Conservation (phyloP, 1,140 invertebrate species). For the Lasioglossum baleicum region DNA sequence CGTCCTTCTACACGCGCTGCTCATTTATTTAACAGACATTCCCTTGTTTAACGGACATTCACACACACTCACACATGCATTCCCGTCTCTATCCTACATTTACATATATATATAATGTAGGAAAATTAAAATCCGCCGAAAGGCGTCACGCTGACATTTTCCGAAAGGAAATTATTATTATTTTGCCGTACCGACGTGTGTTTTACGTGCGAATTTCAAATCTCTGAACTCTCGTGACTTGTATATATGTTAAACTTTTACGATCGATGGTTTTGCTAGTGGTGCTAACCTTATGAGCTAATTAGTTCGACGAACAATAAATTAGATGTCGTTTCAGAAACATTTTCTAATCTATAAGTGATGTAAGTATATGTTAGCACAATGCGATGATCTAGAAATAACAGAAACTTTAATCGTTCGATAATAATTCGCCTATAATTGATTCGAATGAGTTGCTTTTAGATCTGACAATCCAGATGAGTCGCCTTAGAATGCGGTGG, state of each 20-base stretch:
- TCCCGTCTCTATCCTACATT: no score
- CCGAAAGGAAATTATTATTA: no score
- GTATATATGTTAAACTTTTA: not conserved
- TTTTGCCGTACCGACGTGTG: no score
- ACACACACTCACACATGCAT: no score
- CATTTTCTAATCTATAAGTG: not conserved
- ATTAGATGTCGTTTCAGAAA: not conserved
- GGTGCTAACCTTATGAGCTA: not conserved
- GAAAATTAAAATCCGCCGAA: not conserved
- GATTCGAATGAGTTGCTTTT: not conserved
- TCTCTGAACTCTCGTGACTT: not conserved
- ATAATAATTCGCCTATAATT: not conserved
- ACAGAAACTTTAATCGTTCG: no score
- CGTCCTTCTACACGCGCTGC: no score
- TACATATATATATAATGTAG: not conserved
- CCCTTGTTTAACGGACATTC: no score
- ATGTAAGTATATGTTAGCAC: no score
- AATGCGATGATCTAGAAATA: no score
- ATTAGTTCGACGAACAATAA: not conserved
- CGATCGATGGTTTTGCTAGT: no score
- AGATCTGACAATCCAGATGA: conserved; percentile 53
- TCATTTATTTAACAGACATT: no score
- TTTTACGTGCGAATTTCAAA: not conserved
- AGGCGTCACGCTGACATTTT: not conserved
- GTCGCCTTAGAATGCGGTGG: conserved; percentile 25